Evolutionary conservation across 2,113 vertebrate species (phyloP), one percentile per base, ranked within the genome.

Genomic region (Ramphastos sulfuratus): DNA sequence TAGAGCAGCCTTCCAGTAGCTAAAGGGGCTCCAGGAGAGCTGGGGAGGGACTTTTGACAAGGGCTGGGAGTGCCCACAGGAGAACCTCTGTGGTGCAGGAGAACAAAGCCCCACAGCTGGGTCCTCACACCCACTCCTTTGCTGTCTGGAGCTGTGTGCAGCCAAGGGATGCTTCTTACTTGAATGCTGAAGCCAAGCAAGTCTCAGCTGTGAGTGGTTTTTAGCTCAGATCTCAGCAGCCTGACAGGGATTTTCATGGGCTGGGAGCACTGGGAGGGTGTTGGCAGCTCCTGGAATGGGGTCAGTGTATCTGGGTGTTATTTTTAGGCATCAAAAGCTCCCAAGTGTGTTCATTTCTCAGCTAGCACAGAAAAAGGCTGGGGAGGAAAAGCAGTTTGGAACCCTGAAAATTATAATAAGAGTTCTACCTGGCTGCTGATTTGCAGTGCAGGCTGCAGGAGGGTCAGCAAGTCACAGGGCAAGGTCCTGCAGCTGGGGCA

Each of bases 81-180:
- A 25, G 44, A 37, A 44, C 35, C 44, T 52, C 30, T 0, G 2
- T 0, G 7, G 11, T 0, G 3, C 54, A 63, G 66, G 13, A n/a
- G 46, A 6, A 12, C 44, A 27, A 10, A 50, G 30, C 25, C 12
- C 70, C 27, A 11, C 0, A 16, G 13, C 33, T 1, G 2, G 2
- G 4, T 31, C 37, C 33, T n/a, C 7, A 1, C 23, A 13, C 71
- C 8, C 42, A 42, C 42, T 42, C 42, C 42, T 15, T 15, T 42
- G 42, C 42, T 42, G 8, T 42, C 30, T 28, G 44, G 42, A n/a
- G 0, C 44, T 42, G 33, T 28, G 4, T 33, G 58, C 19, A 80
- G 69, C 13, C 25, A 60, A 7, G 0, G 9, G 27, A 2, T 37
- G 30, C n/a, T 76, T 16, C 16, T 58, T 48, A 4, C 23, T 61